Base-by-base conservation (phyloP, 2,797 vertebrate species). In the Myiothlypis coronata region DNA sequence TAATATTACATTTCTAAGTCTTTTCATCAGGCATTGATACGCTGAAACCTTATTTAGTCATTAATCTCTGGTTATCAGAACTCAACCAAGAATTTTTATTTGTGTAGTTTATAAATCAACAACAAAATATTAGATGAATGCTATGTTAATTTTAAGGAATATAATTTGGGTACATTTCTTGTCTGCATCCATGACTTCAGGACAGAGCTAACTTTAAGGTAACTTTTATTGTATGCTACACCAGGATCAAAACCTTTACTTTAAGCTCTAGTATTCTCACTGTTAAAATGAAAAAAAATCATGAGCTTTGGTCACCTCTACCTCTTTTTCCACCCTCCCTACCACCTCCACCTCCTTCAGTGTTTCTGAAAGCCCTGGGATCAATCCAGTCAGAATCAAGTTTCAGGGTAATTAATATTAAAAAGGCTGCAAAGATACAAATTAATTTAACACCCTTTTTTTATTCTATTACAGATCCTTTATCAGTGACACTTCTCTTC, bases 261-360 rank as follows among this genome's bases (percentile, higher is more conserved):
- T 67, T 75, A 59, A 47, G 9, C 2, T 71, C 9, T 44, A 28
- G 19, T 63, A 4, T 78, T 81, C 41, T 57, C 15, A 41, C 34
- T 52, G 7, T 26, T 68, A 83, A 71, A 83, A 74, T 77, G 22
- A 8, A 83, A 50, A 55, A 68, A 57, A 28, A 10, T 14, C 8
- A 32, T 5, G n/a, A 32, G 5, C 2, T 83, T 80, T 74, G 15
- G 19, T 7, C 16, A 47, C 30, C 5, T 70, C 22, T 47, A 17
- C 4, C 1, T 72, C 18, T 18, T 49, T 59, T 74, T 30, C 6
- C 14, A 6, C 21, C 1, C 3, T 22, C 17, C 20, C 20, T 41
- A 24, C 8, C 8, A 46, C 14, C 7, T 2, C 1, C 9, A 27
- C 34, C 9, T 3, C 1, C 0, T 26, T 3, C 5, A 37, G 44